phyloP scores from a whole-genome alignment of 2,797 vertebrate species.

The Phaenicophaeus curvirostris region DNA sequence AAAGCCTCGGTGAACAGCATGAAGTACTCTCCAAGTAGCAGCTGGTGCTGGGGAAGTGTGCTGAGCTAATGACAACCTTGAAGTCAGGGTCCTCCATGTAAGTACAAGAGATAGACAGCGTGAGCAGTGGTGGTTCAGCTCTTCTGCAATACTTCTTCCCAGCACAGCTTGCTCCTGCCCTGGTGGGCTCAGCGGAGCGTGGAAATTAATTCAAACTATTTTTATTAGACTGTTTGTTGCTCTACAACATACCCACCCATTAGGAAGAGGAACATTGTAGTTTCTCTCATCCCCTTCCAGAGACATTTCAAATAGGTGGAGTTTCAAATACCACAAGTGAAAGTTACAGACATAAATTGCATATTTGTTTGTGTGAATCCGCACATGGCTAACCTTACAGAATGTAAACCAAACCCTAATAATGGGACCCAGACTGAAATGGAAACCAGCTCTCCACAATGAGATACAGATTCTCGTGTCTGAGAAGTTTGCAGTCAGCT shows the following conservation, averaged over 20 bases:
- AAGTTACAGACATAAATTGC: constrained; percentile 47
- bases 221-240: constrained; percentile 18
- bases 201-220: constrained; percentile 11
- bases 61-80: not conserved
- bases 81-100: not conserved
- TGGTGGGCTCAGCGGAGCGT: not conserved
- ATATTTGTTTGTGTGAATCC: constrained; percentile 62
- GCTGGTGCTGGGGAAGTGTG: not conserved
- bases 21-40: not conserved
- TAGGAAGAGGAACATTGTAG: not conserved
- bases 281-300: constrained; percentile 48
- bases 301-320: constrained; percentile 45
- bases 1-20: not conserved
- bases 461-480: constrained; percentile 49
- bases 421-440: constrained; percentile 62
- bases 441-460: constrained; percentile 62
- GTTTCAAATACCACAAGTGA: constrained; percentile 49
- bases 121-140: not conserved
- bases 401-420: constrained; percentile 59
- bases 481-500: constrained; percentile 61
- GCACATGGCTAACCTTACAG: constrained; percentile 42
- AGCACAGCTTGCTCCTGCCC: not conserved
- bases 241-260: not conserved
- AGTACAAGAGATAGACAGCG: accelerated
- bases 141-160: not conserved